These are phyloP conservation scores for Pammene aurita DNA, from an alignment of 2,888 invertebrate species.

Conservation along the genomic window DNA sequence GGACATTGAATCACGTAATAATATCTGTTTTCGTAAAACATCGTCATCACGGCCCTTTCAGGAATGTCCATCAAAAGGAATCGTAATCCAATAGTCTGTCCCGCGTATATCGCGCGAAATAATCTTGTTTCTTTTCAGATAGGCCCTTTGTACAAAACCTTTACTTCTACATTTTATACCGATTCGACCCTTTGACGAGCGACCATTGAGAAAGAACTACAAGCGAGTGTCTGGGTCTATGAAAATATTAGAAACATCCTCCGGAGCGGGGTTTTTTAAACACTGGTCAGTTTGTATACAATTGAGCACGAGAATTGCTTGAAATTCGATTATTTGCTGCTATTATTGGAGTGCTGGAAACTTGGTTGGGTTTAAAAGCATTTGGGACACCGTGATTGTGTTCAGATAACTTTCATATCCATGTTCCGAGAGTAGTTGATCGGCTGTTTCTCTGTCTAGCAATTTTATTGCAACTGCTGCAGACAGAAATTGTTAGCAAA, in stretches of 20 bases:
- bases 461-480: background rate
- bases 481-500: background rate
- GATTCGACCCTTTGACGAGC: conserved; percentile 62
- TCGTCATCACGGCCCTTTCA: conserved; percentile 44
- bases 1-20: conserved; percentile 7
- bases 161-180: conserved; percentile 68
- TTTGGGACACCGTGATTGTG: conserved; percentile 57
- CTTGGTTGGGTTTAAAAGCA: conserved; percentile 59
- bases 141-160: conserved; percentile 64
- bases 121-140: conserved; percentile 62
- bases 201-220: conserved; percentile 51
- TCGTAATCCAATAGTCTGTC: conserved; percentile 50
- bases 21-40: conserved; percentile 1
- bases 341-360: conserved; percentile 66
- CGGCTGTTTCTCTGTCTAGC: background rate
- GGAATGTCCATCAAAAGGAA: conserved; percentile 46
- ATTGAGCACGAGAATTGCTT: conserved; percentile 65
- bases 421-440: background rate
- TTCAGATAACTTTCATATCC: conserved; percentile 60
- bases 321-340: conserved; percentile 72
- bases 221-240: background rate
- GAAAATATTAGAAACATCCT: background rate
- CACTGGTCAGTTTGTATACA: conserved; percentile 51
- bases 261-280: conserved; percentile 45
- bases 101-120: conserved; percentile 60